Conservation (phyloP, 2,888 invertebrate species). For the Tipula helvola region DNA sequence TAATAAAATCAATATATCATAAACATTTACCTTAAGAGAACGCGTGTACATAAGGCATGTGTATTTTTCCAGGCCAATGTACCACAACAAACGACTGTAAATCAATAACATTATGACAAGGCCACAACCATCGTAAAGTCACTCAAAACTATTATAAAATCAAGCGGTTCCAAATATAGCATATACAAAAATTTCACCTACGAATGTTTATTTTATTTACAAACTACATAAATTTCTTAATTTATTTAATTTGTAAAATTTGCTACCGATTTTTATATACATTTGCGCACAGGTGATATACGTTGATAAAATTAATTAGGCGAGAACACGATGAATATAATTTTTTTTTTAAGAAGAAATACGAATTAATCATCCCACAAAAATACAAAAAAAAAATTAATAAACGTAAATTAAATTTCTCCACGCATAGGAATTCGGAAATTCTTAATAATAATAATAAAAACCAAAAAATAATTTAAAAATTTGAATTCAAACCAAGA, state of each 20-base stretch:
- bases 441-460: neutral
- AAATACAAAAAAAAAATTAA: neutral
- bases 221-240: neutral
- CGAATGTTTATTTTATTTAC: neutral
- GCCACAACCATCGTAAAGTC: neutral
- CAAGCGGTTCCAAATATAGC: neutral
- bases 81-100: neutral
- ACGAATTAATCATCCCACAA: neutral
- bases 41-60: neutral
- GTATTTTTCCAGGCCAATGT: neutral
- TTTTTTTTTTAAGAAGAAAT: neutral
- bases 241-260: neutral
- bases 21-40: neutral
- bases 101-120: neutral
- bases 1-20: too few relatives aligned
- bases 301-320: neutral
- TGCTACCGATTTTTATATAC: neutral
- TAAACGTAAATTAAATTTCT: neutral
- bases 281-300: neutral
- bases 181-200: neutral
- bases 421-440: neutral
- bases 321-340: neutral
- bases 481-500: neutral
- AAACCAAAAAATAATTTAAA: neutral
- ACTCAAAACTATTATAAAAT: neutral